phyloP scores from a whole-genome alignment of 2,113 vertebrate species.

The Thunnus thynnus region DNA sequence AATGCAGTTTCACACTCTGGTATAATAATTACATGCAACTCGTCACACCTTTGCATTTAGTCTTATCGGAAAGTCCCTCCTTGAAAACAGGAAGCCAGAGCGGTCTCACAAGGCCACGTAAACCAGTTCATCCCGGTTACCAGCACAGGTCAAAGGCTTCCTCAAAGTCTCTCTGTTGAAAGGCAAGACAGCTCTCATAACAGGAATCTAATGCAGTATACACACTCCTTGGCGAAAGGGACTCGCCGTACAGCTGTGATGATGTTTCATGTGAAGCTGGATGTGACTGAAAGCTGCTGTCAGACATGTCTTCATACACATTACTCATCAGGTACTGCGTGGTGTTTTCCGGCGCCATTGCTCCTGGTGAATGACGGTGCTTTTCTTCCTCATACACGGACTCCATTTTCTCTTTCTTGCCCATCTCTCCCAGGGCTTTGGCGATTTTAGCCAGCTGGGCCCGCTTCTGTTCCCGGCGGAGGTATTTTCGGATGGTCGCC shows the following conservation, averaged over 20 bases:
- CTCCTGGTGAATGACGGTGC: neutral
- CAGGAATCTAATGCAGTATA: slow-evolving; percentile 38
- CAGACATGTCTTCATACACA: slow-evolving; percentile 70
- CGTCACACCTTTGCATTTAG: slow-evolving; percentile 72
- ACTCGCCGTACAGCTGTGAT: neutral
- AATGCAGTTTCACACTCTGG: neutral
- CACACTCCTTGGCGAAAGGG: neutral
- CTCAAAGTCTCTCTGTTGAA: slow-evolving; percentile 84
- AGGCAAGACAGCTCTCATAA: slow-evolving; percentile 69
- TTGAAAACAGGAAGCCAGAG: neutral
- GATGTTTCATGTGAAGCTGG: neutral
- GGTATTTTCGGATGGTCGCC: slow-evolving; percentile 1
- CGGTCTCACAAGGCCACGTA: slow-evolving; percentile 26
- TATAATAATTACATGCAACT: slow-evolving; percentile 18
- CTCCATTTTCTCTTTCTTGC: fast-evolving
- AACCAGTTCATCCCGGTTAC: slow-evolving; percentile 46
- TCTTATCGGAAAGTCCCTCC: slow-evolving; percentile 15
- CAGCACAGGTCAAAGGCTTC: slow-evolving; percentile 37
- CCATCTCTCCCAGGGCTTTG: fast-evolving
- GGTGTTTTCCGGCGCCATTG: slow-evolving; percentile 82
- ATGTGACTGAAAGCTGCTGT: fast-evolving
- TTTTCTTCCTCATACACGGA: fast-evolving
- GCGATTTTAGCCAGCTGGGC: neutral
- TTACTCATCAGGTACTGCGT: slow-evolving; percentile 85
- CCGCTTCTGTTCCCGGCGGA: slow-evolving; percentile 22